Evolutionary conservation across 2,797 vertebrate species (phyloP).

Genomic region (Lepus oiostolus): DNA sequence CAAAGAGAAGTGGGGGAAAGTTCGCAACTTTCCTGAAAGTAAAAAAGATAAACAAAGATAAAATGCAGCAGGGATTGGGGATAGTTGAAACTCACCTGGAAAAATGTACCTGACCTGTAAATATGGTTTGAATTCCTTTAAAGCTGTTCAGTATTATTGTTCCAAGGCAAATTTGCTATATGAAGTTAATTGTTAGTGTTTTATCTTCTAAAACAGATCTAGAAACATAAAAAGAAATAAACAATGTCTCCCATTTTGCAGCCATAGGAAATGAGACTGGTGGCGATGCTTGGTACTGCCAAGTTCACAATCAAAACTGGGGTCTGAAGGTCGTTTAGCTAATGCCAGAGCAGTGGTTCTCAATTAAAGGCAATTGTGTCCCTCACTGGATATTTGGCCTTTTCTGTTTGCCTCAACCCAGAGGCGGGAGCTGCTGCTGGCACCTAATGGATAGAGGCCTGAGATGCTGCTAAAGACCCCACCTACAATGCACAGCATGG

Average conservation of each 20-base stretch:
- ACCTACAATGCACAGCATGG: background rate
- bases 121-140: slow-evolving; percentile 49
- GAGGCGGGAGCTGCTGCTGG: background rate
- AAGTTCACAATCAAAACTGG: background rate
- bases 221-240: slow-evolving; percentile 12
- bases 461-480: background rate
- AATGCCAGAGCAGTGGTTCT: background rate
- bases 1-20: background rate
- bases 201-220: slow-evolving; percentile 16
- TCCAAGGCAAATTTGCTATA: slow-evolving; percentile 45
- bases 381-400: background rate
- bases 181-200: background rate
- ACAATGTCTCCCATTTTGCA: background rate
- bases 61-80: slow-evolving; percentile 43
- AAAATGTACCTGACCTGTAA: slow-evolving; percentile 42
- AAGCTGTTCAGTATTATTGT: background rate
- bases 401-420: background rate
- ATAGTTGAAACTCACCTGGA: slow-evolving; percentile 6
- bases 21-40: slow-evolving; percentile 17
- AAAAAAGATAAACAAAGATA: slow-evolving; percentile 48
- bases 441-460: background rate
- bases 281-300: background rate
- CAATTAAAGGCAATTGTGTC: background rate
- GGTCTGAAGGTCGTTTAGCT: background rate
- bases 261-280: background rate